These are phyloP conservation scores for Equus przewalskii DNA, from an alignment of 2,113 vertebrate species.

Conservation along the genomic window DNA sequence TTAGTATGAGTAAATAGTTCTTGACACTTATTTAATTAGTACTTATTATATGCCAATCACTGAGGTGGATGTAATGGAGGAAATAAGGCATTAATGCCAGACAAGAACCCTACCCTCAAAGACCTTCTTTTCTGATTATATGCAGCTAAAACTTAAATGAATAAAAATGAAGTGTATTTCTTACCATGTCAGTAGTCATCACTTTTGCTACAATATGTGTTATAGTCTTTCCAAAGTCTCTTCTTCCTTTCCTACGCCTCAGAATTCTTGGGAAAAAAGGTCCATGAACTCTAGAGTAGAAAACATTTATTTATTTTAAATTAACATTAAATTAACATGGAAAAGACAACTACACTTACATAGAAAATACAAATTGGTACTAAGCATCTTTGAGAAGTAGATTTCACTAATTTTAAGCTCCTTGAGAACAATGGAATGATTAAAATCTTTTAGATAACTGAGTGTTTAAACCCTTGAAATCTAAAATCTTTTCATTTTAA, in stretches of 20 bases:
- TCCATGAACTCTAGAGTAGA: conserved; percentile 85
- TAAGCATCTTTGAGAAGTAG: not conserved
- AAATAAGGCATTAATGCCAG: not conserved
- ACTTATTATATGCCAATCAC: not conserved
- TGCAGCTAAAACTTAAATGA: not conserved
- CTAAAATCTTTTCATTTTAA: conserved; percentile 53
- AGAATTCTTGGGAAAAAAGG: conserved; percentile 87
- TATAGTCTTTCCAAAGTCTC: conserved; percentile 85
- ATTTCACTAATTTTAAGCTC: not conserved
- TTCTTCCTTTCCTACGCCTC: conserved; percentile 86
- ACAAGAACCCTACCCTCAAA: not conserved
- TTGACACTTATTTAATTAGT: not conserved
- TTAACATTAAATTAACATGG: conserved; percentile 49
- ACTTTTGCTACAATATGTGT: conserved; percentile 88
- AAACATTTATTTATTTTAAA: conserved; percentile 62
- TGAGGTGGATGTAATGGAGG: not conserved
- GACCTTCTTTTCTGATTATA: not conserved
- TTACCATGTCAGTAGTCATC: conserved; percentile 88
- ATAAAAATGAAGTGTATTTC: conserved; percentile 36
- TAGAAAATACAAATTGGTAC: not conserved
- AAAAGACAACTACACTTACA: not conserved
- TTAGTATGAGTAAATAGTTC: not conserved
- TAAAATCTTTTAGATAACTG: not conserved
- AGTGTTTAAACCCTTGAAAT: not conserved
- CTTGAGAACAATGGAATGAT: not conserved